Base-by-base conservation (phyloP, 2,888 invertebrate species). In the Capitulum mitella region DNA sequence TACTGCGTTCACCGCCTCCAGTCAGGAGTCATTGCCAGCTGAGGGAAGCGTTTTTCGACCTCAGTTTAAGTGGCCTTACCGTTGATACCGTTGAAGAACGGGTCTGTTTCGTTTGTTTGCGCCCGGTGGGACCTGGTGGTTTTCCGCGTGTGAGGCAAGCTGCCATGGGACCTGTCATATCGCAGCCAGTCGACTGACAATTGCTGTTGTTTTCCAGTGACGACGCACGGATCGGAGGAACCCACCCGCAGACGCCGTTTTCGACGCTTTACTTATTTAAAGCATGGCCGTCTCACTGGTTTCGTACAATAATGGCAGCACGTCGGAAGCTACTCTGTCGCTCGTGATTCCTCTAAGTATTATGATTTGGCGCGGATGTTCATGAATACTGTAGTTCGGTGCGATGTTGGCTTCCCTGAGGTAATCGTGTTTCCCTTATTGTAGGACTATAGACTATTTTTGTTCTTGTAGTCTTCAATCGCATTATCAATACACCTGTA, bases 401-500 rank as follows among this genome's bases (percentile, higher is more conserved):
- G 16, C 14, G 64, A 32, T 34, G 64, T 29, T 34, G 64, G 64
- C 64, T 34, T 34, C 64, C 64, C 29, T 32, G 32, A 34, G 58
- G 70, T 70, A 12, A 70, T 70, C 70, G 70, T 70, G 70, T 14
- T 70, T 37, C 40, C 34, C 70, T 64, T 37, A 37, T 37, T 22
- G 70, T 37, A 29, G 70, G 19, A 70, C 70, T 70, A 26, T 16
- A 37, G 5, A 70, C 70, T 12, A 12, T 2, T 64, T 14, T 58
- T n/a, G n/a, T 19, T 29, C 29, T 58, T 12, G 1, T 10, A 29
- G 29, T 19, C 10, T 26, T 70, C 19, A 19, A 64, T 64, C 34
- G 64, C 40, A 70, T 70, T 70, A 40, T 29, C 70, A 70, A 70
- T 70, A 70, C 40, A 70, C 70, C 40, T 40, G 70, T 70, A 70